Conservation (phyloP, 2,113 vertebrate genomes). For the Collichthys lucidus region DNA sequence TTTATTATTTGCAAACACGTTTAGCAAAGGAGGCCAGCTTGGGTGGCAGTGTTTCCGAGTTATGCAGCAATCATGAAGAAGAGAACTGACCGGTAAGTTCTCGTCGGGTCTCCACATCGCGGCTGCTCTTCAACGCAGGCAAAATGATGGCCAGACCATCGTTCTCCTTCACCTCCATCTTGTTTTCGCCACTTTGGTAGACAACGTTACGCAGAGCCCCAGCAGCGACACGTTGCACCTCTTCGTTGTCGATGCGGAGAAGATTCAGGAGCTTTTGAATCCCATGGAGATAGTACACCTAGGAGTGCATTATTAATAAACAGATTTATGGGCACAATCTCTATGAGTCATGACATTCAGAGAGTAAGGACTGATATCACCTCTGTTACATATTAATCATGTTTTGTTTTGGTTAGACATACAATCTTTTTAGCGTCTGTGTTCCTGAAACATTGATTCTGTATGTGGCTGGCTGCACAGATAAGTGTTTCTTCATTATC, state of each 20-base stretch:
- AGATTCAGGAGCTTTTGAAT: slow-evolving; percentile 89
- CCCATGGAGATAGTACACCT: slow-evolving; percentile 87
- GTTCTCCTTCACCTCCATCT: slow-evolving; percentile 89
- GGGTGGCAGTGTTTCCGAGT: too few species aligned
- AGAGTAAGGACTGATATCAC: not conserved
- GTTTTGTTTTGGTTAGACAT: slow-evolving; percentile 41
- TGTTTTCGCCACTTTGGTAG: slow-evolving; percentile 91
- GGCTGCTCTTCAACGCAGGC: slow-evolving; percentile 81
- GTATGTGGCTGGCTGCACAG: slow-evolving; percentile 88
- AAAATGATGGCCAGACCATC: slow-evolving; percentile 83
- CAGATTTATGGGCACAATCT: not conserved
- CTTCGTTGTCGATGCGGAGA: slow-evolving; percentile 83
- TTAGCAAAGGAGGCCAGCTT: too few species aligned
- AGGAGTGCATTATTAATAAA: not conserved
- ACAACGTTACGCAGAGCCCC: slow-evolving; percentile 91
- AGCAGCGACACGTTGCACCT: slow-evolving; percentile 84
- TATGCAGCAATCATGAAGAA: not conserved
- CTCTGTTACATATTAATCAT: not conserved
- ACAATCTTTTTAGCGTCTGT: slow-evolving; percentile 87
- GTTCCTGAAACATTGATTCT: slow-evolving; percentile 90
- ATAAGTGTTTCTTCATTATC: slow-evolving; percentile 81
- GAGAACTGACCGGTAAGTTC: slow-evolving; percentile 90
- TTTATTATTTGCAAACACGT: not conserved
- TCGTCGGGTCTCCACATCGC: slow-evolving; percentile 88
- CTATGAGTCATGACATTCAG: not conserved